Conservation (phyloP, 2,888 invertebrate genomes). For the Cremastinae sp. region DNA sequence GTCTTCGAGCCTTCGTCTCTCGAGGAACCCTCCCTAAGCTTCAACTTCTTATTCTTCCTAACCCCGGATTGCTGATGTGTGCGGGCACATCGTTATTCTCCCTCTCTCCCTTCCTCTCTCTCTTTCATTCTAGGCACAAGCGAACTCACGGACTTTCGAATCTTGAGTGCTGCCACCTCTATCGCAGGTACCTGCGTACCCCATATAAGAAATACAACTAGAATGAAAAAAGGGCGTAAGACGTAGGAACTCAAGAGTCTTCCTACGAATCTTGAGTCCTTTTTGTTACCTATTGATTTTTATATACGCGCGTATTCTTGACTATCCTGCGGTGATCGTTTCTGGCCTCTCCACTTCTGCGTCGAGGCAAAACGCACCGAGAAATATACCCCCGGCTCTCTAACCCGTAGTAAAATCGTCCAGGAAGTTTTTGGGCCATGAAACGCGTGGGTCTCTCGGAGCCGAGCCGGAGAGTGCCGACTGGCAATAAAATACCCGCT, state of each 20-base stretch:
- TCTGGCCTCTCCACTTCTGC: neutral
- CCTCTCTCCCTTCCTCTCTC: conserved; percentile 3
- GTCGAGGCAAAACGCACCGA: neutral
- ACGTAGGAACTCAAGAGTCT: too few species aligned
- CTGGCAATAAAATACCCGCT: conserved; percentile 45
- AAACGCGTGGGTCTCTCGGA: conserved; percentile 10
- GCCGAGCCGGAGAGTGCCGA: conserved; percentile 21
- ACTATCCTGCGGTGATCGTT: neutral
- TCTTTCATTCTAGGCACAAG: neutral
- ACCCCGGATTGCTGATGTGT: conserved; percentile 40
- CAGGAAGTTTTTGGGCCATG: conserved; percentile 41
- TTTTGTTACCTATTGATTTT: conserved; percentile 2
- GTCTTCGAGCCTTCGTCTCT: conserved; percentile 30
- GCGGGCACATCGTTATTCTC: conserved; percentile 1
- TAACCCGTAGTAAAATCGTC: conserved; percentile 52
- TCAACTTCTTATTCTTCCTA: conserved; percentile 48
- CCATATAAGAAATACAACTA: neutral
- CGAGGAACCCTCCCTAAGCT: conserved; percentile 43
- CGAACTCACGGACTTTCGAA: conserved; percentile 18
- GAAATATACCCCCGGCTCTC: neutral
- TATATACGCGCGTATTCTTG: too few species aligned
- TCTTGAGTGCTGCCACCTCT: conserved; percentile 11
- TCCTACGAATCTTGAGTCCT: neutral
- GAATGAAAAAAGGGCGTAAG: neutral
- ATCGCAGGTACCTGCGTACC: conserved; percentile 51